These are phyloP conservation scores for Tetraodon nigroviridis DNA, from an alignment of 2,113 vertebrate species.

Conservation along the genomic window DNA sequence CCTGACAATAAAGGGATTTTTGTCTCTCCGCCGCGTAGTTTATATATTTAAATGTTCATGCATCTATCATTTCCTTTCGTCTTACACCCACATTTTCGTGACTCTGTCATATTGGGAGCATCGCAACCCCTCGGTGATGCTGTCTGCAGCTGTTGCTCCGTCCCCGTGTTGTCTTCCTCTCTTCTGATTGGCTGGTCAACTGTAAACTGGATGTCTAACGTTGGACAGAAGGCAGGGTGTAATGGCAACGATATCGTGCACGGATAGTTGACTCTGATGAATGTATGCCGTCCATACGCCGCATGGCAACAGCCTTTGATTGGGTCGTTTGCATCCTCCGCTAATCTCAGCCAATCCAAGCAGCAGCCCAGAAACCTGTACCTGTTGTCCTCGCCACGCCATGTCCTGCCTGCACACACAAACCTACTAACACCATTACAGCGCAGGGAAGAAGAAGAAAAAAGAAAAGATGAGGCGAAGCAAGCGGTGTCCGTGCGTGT, in stretches of 20 bases:
- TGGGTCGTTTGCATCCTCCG: conserved; percentile 56
- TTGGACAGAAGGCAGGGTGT: neutral
- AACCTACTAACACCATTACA: conserved; percentile 31
- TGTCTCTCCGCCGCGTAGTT: no score
- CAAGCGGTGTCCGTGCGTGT: neutral
- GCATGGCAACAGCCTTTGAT: conserved; percentile 69
- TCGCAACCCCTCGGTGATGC: conserved; percentile 7
- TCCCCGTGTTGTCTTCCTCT: neutral
- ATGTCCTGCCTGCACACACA: conserved; percentile 25
- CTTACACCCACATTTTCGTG: conserved; percentile 4
- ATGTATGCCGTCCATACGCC: conserved; percentile 21
- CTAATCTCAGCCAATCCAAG: conserved; percentile 56
- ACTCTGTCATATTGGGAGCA: neutral
- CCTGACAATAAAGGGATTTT: no score
- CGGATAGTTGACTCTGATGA: neutral
- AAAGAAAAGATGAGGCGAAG: neutral
- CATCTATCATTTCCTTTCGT: no score
- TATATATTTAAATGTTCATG: no score
- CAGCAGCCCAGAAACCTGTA: conserved; percentile 22
- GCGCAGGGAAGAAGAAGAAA: neutral
- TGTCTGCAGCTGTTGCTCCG: neutral
- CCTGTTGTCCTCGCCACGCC: conserved; percentile 21
- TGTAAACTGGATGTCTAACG: neutral
- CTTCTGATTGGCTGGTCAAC: neutral
- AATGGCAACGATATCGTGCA: neutral